Conservation (phyloP, 2,888 invertebrate species). For the Isotomurus palustris region DNA sequence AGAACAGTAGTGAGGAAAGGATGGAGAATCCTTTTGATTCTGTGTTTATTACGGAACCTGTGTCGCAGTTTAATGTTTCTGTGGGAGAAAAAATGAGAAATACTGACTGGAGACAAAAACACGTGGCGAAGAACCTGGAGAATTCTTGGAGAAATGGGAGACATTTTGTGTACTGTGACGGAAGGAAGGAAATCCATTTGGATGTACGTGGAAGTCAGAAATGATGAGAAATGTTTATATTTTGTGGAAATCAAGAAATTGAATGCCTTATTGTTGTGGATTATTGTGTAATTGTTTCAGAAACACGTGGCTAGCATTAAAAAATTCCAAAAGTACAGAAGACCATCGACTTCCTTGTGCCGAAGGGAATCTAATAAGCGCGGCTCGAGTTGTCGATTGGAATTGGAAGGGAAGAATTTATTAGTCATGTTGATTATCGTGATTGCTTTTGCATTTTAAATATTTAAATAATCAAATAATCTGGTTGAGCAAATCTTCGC, state of each 20-base stretch:
- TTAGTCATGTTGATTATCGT: not conserved
- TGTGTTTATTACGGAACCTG: not conserved
- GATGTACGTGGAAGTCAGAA: not conserved
- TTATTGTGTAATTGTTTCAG: not conserved
- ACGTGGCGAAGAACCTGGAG: slow-evolving; percentile 7
- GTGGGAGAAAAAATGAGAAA: slow-evolving; percentile 3
- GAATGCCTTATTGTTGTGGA: not conserved
- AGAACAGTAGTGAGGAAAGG: not conserved
- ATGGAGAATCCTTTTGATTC: slow-evolving; percentile 8
- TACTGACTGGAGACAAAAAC: slow-evolving; percentile 12
- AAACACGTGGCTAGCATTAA: slow-evolving; percentile 1
- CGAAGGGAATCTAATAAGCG: no score
- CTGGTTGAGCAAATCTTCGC: no score
- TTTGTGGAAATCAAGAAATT: not conserved
- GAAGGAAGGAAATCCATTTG: not conserved
- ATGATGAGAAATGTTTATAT: not conserved
- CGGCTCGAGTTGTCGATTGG: no score
- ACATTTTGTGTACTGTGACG: slow-evolving; percentile 7
- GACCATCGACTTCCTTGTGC: slow-evolving; percentile 1
- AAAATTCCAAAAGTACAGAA: slow-evolving; percentile 2
- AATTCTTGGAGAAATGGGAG: slow-evolving; percentile 9
- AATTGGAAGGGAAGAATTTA: not conserved
- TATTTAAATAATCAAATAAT: no score
- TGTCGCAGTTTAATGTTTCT: slow-evolving; percentile 1
- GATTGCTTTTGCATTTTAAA: no score